Evolutionary conservation across 2,113 vertebrate species (phyloP), one percentile per base, ranked within the genome.

Genomic region (Echinops telfairi): DNA sequence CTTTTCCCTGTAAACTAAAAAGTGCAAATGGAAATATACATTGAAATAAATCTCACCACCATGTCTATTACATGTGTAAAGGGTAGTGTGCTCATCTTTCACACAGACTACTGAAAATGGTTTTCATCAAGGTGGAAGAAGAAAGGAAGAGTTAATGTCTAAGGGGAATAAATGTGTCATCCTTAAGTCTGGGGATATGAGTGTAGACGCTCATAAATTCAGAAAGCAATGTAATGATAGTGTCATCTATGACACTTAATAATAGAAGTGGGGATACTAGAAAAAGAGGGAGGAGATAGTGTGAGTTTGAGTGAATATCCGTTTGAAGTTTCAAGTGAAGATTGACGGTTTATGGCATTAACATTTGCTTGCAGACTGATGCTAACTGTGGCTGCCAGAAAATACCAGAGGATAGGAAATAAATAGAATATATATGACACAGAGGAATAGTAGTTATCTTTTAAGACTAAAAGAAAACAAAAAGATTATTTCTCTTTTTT

Each of bases 191-290:
- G 89, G 58, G 22, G 5, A 76, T 80, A 80, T 43, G 73, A 88
- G 73, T 53, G 60, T 62, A 66, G 64, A 40, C 40, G 10, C 75
- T 84, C 94, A 87, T 83, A 87, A 95, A 92, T 95, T 92, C 19
- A 70, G 89, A 94, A 90, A 91, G 66, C 82, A 92, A 43, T 94
- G 6, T 92, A 94, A 90, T 80, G 94, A 92, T 95, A 90, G 23
- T 25, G 90, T 94, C 86, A 88, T 90, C 47, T 87, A 0, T 94
- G 83, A 95, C 86, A 87, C 64, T 92, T 89, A 23, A 27, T 90
- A 81, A 92, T 90, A 94, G 86, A 92, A 88, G 58, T 87, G 8
- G 62, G 25, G 33, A 4, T 70, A 8, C 33, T 80, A 6, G 29
- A 70, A 38, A 38, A 89, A 71, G 83, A 86, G 91, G 75, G 86